Conservation (phyloP, 2,888 invertebrate genomes). For the Abrostola triplasia region DNA sequence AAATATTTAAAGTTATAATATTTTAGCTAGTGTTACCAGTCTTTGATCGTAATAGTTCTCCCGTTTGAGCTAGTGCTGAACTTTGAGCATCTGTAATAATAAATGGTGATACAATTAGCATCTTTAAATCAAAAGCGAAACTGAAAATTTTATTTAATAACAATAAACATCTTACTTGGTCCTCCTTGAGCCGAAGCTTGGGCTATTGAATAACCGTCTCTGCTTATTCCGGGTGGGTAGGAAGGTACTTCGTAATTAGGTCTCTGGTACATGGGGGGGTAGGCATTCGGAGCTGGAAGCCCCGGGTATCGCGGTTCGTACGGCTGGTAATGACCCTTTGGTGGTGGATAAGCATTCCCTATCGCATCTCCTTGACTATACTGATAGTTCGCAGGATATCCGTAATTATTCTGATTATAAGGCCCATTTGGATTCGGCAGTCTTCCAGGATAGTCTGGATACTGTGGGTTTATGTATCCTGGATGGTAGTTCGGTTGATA, state of each 20-base stretch:
- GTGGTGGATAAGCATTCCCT: conserved; percentile 10
- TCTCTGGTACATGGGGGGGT: conserved; percentile 49
- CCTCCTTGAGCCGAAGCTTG: conserved; percentile 14
- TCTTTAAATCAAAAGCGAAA: neutral
- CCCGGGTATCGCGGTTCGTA: conserved; percentile 39
- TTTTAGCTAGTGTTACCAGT: neutral
- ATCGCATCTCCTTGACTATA: conserved; percentile 20
- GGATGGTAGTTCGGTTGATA: conserved; percentile 27
- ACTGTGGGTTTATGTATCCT: conserved; percentile 28
- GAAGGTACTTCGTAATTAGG: conserved; percentile 33
- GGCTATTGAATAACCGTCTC: conserved; percentile 19
- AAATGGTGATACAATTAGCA: neutral
- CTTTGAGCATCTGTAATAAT: neutral
- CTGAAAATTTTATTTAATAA: neutral
- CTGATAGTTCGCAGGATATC: conserved; percentile 30
- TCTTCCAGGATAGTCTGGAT: conserved; percentile 21
- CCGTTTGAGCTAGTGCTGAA: neutral
- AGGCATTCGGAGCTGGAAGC: conserved; percentile 41
- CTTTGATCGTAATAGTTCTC: conserved; percentile 1
- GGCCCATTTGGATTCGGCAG: conserved; percentile 8
- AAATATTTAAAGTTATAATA: neutral
- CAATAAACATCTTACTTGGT: conserved; percentile 33
- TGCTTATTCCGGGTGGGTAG: conserved; percentile 25
- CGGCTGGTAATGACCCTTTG: conserved; percentile 22
- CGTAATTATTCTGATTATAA: conserved; percentile 24